A percentile compares a stretch with the other conserved stretches of the same genome.
phyloP scores from a whole-genome alignment of 2,113 vertebrate genomes.

The Climacteris rufus region DNA sequence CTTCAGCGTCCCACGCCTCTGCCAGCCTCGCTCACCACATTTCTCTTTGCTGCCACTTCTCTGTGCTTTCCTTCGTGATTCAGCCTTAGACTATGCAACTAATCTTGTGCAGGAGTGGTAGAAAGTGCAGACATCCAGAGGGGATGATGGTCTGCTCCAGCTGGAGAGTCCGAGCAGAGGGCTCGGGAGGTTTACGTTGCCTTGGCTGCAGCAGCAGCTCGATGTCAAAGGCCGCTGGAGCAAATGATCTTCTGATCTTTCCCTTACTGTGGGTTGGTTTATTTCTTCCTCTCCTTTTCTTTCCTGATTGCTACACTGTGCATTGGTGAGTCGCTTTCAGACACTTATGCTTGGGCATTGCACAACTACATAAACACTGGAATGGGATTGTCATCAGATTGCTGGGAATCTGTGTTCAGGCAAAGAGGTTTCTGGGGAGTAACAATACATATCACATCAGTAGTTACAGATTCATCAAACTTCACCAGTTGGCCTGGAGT shows the following conservation, averaged over 20 bases:
- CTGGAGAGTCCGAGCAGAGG: not conserved
- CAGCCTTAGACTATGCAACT: not conserved
- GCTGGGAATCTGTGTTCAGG: not conserved
- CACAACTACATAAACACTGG: not conserved
- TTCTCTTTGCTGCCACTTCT: not conserved
- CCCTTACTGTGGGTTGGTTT: not conserved
- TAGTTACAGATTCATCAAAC: not conserved
- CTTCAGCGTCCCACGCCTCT: not conserved
- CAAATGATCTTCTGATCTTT: not conserved
- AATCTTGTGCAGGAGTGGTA: not conserved
- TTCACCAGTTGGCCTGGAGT: not conserved
- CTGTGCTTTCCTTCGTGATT: not conserved
- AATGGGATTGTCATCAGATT: not conserved
- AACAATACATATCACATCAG: not conserved
- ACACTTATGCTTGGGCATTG: not conserved
- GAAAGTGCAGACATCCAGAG: not conserved
- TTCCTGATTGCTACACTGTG: not conserved
- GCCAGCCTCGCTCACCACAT: not conserved
- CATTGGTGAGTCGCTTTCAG: not conserved
- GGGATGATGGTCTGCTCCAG: not conserved
- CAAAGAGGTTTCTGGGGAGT: not conserved
- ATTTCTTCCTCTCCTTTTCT: not conserved
- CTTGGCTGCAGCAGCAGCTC: not conserved
- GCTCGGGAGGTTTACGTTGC: not conserved
- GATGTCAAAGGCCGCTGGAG: not conserved